These are phyloP conservation scores for Sebastes oblongus DNA, from an alignment of 2,797 vertebrate species.

Conservation along the genomic window DNA sequence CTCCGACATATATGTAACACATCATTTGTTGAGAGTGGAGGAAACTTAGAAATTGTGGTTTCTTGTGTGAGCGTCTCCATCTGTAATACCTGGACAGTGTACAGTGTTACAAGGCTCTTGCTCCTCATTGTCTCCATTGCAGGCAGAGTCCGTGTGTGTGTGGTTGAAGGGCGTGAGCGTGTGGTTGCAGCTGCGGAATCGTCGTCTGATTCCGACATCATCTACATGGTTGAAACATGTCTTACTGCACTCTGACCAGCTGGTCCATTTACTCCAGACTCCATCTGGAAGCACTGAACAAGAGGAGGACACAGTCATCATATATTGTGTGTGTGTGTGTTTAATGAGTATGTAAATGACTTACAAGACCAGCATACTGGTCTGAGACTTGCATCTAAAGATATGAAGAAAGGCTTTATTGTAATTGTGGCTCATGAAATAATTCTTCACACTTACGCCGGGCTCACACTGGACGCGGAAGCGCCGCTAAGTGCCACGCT, in stretches of 20 bases:
- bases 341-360: not conserved
- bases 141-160: constrained; percentile 37
- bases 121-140: constrained; percentile 79
- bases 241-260: constrained; percentile 89
- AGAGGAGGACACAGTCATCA: not conserved
- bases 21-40: not conserved
- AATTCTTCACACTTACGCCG: no score
- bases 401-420: no score
- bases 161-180: not conserved
- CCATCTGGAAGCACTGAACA: constrained; percentile 57
- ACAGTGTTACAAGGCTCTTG: constrained; percentile 85
- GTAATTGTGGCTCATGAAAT: no score
- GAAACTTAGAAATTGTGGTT: not conserved
- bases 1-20: not conserved
- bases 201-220: constrained; percentile 75
- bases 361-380: not conserved
- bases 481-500: no score
- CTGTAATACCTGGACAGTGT: constrained; percentile 82
- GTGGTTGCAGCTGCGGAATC: constrained; percentile 83
- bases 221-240: constrained; percentile 86
- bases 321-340: no score
- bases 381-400: not conserved
- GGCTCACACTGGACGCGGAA: accelerated
- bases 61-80: not conserved
- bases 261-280: constrained; percentile 84